Conservation (phyloP, 2,888 invertebrate species). For the Chouioia cunea region DNA sequence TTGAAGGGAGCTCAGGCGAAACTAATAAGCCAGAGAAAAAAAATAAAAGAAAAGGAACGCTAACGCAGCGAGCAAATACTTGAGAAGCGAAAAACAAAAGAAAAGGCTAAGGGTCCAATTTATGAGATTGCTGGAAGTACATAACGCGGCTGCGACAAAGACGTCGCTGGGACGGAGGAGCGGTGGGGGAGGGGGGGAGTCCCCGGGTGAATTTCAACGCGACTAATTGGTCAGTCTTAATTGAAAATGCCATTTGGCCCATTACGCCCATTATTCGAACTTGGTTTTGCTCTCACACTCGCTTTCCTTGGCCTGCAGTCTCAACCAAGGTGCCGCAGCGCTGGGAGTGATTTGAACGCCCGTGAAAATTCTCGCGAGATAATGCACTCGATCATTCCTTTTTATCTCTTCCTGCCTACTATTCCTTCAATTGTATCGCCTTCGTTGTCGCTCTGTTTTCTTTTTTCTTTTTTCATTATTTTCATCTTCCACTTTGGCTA, state of each 20-base stretch:
- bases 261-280: constrained; percentile 37
- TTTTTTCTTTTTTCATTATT: constrained; percentile 4
- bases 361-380: constrained; percentile 35
- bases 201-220: constrained; percentile 55
- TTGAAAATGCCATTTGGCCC: constrained; percentile 59
- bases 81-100: background rate
- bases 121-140: constrained; percentile 2
- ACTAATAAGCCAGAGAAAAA: constrained; percentile 22
- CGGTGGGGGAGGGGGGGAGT: background rate
- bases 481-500: constrained; percentile 9
- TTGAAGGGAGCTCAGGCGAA: background rate
- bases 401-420: background rate
- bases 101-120: constrained; percentile 1
- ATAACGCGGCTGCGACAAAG: constrained; percentile 1
- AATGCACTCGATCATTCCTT: constrained; percentile 36
- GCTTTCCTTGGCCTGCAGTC: too few species aligned
- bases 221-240: constrained; percentile 63
- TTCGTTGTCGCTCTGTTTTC: background rate
- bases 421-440: background rate
- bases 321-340: background rate
- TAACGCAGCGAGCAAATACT: too few species aligned
- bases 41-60: background rate
- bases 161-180: background rate
- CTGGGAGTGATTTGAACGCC: constrained; percentile 19
- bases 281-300: constrained; percentile 4